Evolutionary conservation across 1,140 invertebrate species (phyloP), one percentile per base, ranked within the genome.

Genomic region (Drosophila yakuba): DNA sequence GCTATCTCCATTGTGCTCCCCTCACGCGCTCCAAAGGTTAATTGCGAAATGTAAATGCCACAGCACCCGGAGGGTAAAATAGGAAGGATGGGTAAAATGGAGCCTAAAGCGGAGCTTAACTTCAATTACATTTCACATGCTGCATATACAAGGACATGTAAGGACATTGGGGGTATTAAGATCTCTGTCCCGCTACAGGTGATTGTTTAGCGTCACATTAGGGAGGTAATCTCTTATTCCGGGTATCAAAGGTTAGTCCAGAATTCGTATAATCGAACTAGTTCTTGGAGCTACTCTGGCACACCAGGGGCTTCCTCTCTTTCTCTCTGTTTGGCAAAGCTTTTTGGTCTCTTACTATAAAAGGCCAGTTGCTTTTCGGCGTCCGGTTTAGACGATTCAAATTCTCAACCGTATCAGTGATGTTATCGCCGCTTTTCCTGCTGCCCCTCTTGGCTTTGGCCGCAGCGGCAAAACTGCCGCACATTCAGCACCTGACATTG

Each of bases 391-490:
- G 41, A 55, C 23, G 23, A 56, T 32, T 20, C 10, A 35, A 44
- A 45, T 73, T 55, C 32, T 15, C 12, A 57, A 4, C 25, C 47
- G 32, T 48, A 59, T 66, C 47, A 50, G 38, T 45, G 57, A 82
- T 83, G 80, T 47, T 51, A 14, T 48, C 43, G 52, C 44, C 69
- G 4, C 28, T 84, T 4, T 28, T 68, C 25, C 32, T 80, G 23
- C 32, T 84, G 48, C 23, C 81, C 6, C 36, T 84, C 1, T 62
- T 84, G 75, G 80, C 71, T 1, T 11, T 79, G 32, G 55, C 52
- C 48, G 67, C 50, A 15, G 80, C 76, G 25, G 61, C 44, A 4
- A 57, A 75, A 8, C 11, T 41, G 7, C 80, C 63, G 5, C 59
- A 71, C 32, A 50, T 72, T 12, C 23, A 50, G 6, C 71, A 83